Conservation (phyloP, 2,888 invertebrate species). For the Neocrepidodera transversa region DNA sequence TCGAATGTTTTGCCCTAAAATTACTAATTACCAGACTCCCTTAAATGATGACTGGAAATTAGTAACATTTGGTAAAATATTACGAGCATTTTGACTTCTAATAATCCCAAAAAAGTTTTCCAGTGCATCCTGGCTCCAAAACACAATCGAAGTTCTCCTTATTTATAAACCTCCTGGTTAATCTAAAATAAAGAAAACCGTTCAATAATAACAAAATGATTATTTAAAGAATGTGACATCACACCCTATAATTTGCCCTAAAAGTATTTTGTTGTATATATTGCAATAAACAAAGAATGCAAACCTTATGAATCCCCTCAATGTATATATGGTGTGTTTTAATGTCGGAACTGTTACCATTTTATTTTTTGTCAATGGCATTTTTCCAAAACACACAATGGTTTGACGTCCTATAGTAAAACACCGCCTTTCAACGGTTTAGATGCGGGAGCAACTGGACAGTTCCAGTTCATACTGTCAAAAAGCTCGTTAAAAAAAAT, state of each 20-base stretch:
- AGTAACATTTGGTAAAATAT: no score
- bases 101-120: no score
- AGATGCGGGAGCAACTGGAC: neutral
- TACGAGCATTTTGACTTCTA: constrained; percentile 31
- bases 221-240: neutral
- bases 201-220: neutral
- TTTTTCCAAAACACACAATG: constrained; percentile 3
- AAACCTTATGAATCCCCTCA: no score
- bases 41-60: constrained; percentile 30
- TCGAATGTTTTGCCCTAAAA: no score
- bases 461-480: constrained; percentile 28
- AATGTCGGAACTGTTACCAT: neutral
- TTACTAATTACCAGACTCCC: constrained; percentile 32
- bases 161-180: constrained; percentile 13
- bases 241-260: neutral
- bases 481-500: constrained; percentile 36
- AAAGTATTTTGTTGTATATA: constrained; percentile 21
- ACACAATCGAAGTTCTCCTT: no score
- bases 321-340: no score
- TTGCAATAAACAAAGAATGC: no score
- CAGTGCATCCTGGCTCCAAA: constrained; percentile 30
- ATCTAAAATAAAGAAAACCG: constrained; percentile 6
- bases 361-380: neutral
- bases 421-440: constrained; percentile 1
- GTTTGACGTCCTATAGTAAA: neutral